Percentiles rank a stretch among this genome's conserved stretches.
Conservation (phyloP, 2,113 vertebrate genomes). For the Urocolius indicus region DNA sequence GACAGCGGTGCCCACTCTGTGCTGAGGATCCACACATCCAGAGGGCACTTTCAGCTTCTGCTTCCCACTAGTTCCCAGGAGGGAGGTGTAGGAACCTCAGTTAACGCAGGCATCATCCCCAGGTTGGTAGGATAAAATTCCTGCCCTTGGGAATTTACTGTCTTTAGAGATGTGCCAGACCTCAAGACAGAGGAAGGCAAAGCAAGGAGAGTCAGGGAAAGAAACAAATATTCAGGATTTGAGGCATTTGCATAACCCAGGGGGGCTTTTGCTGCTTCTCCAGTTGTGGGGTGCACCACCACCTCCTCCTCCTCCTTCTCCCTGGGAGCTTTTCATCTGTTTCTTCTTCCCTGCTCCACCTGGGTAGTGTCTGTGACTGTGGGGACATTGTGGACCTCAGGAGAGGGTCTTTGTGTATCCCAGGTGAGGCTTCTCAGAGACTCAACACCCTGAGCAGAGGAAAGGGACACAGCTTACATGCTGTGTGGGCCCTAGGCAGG, state of each 20-base stretch:
- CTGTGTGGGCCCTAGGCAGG: rapidly evolving
- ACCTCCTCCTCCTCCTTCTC: background rate
- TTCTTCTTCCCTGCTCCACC: background rate
- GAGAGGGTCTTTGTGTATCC: background rate
- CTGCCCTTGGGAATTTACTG: background rate
- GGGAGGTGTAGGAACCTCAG: background rate
- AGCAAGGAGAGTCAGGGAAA: background rate
- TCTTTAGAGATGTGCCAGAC: background rate
- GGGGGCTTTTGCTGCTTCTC: background rate
- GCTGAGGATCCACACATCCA: background rate
- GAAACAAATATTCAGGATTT: background rate
- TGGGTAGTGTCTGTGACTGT: background rate
- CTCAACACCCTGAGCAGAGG: background rate
- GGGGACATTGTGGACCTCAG: background rate
- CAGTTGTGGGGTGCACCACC: background rate
- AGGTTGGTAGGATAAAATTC: rapidly evolving
- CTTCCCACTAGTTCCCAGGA: background rate
- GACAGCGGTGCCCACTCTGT: rapidly evolving
- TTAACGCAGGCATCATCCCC: background rate
- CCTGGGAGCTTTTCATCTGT: background rate
- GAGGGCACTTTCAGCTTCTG: background rate
- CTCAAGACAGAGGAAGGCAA: background rate
- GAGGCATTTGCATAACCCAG: background rate
- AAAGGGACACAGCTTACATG: background rate
- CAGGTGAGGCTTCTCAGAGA: rapidly evolving